These are phyloP conservation scores for Parus major DNA, from an alignment of 2,113 vertebrate genomes.

Conservation along the genomic window DNA sequence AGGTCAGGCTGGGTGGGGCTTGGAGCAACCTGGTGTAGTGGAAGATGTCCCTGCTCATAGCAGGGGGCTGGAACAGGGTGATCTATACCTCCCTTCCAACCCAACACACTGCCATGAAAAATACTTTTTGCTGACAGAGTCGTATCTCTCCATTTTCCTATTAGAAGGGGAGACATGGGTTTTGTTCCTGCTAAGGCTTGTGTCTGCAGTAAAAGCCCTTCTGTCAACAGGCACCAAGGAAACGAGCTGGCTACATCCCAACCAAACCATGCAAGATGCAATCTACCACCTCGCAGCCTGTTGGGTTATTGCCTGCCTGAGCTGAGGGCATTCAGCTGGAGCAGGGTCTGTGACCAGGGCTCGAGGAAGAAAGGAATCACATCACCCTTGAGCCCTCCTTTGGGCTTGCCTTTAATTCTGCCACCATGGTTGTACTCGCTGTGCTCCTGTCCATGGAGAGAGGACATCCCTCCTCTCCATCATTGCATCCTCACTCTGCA, in stretches of 20 bases:
- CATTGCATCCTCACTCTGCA: not conserved
- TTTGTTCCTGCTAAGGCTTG: slow-evolving; percentile 36
- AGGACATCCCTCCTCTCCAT: not conserved
- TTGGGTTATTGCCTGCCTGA: not conserved
- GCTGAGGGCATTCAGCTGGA: not conserved
- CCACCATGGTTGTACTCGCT: accelerated
- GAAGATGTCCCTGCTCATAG: not conserved
- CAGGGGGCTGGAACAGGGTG: too few species aligned
- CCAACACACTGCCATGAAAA: not conserved
- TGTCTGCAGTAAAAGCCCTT: slow-evolving; percentile 25
- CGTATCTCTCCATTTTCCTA: not conserved
- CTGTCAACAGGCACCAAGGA: slow-evolving; percentile 41
- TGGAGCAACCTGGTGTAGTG: not conserved
- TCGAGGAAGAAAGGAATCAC: not conserved
- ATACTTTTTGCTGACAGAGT: not conserved
- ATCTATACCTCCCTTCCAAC: not conserved
- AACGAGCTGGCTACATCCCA: not conserved
- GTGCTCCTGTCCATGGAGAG: not conserved
- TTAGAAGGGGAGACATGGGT: not conserved
- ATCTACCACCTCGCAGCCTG: not conserved
- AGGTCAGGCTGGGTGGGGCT: not conserved
- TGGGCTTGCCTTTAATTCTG: not conserved
- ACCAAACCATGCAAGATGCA: not conserved
- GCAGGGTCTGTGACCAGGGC: not conserved
- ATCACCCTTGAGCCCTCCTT: accelerated